A percentile compares a stretch with the other conserved stretches of the same genome.
Conservation (phyloP, 1,140 invertebrate genomes). For the Rhagoletis zephyria region DNA sequence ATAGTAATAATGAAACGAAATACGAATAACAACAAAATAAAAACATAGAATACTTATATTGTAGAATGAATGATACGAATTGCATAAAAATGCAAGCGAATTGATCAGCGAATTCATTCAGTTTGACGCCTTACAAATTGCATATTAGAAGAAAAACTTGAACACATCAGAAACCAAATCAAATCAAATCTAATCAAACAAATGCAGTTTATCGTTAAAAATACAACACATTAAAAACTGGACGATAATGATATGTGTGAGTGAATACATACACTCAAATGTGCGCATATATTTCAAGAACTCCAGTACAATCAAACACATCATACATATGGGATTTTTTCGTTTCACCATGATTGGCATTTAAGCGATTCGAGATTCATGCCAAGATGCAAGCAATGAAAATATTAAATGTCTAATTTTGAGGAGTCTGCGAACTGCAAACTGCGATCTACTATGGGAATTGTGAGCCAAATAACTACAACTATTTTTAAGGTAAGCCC, state of each 20-base stretch:
- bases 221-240: not conserved
- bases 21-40: not conserved
- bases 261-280: not conserved
- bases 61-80: not conserved
- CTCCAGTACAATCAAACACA: not conserved
- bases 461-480: conserved; percentile 52
- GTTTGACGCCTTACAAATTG: not conserved
- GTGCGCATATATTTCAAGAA: not conserved
- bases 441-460: conserved; percentile 22
- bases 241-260: not conserved
- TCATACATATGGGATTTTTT: not conserved
- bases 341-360: not conserved
- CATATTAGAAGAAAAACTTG: conserved; percentile 1
- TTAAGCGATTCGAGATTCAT: not conserved
- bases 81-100: not conserved
- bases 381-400: conserved; percentile 5
- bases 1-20: not conserved
- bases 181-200: conserved; percentile 44
- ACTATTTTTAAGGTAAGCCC: conserved; percentile 53
- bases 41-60: not conserved
- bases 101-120: not conserved
- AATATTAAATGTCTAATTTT: not conserved
- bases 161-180: conserved; percentile 35
- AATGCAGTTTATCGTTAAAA: conserved; percentile 4
- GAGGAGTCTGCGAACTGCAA: conserved; percentile 19